These are phyloP conservation scores for Pocillopora grandis DNA, from an alignment of 92 coral and sea anemone genomes.

Conservation along the genomic window DNA sequence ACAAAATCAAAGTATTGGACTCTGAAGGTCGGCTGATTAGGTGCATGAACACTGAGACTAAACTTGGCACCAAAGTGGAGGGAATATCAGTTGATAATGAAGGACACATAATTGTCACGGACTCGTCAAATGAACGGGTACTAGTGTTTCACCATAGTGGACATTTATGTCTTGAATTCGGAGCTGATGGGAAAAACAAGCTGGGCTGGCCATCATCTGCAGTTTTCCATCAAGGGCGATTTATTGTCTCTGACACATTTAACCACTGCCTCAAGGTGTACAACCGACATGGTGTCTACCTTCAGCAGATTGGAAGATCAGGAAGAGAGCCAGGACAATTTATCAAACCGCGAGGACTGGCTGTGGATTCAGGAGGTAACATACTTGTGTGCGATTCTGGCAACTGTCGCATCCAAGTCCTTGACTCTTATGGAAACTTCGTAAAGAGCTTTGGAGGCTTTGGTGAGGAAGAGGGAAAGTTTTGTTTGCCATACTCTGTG, in stretches of 20 bases:
- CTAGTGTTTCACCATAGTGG: slow-evolving; percentile 62
- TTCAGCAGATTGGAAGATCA: slow-evolving; percentile 55
- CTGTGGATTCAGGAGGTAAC: slow-evolving; percentile 54
- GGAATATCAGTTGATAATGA: slow-evolving; percentile 63
- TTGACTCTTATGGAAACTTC: slow-evolving; percentile 67
- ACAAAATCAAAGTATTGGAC: slow-evolving; percentile 40
- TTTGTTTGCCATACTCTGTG: not conserved
- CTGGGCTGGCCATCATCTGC: slow-evolving; percentile 61
- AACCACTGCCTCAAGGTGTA: slow-evolving; percentile 68
- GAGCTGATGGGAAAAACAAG: slow-evolving; percentile 41
- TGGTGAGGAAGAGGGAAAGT: slow-evolving; percentile 30
- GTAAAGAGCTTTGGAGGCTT: slow-evolving; percentile 49
- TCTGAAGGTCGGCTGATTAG: slow-evolving; percentile 46
- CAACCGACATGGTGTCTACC: slow-evolving; percentile 55
- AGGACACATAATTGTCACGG: slow-evolving; percentile 62
- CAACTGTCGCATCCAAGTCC: slow-evolving; percentile 59
- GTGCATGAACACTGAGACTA: slow-evolving; percentile 25
- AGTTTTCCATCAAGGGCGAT: slow-evolving; percentile 56
- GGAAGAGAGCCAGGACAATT: slow-evolving; percentile 64
- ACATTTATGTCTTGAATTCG: slow-evolving; percentile 57
- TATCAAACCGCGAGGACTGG: slow-evolving; percentile 54
- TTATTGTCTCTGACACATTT: slow-evolving; percentile 68
- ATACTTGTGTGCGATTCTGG: slow-evolving; percentile 69
- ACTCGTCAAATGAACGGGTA: slow-evolving; percentile 50
- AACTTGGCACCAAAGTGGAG: slow-evolving; percentile 61